These are phyloP conservation scores for Leucoma salicis DNA, from an alignment of 2,888 invertebrate species.

Conservation along the genomic window DNA sequence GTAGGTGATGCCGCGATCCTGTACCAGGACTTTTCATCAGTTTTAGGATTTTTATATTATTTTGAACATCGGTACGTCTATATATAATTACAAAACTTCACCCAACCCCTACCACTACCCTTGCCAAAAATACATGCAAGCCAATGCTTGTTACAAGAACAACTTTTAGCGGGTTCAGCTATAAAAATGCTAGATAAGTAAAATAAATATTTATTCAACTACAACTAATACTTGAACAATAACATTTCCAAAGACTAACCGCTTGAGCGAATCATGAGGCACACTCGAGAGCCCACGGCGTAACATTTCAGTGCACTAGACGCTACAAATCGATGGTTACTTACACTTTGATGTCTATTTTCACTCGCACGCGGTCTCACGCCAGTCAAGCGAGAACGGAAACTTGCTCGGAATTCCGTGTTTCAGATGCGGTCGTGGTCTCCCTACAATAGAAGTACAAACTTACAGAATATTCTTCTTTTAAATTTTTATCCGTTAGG, in stretches of 20 bases:
- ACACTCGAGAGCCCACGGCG: slow-evolving; percentile 5
- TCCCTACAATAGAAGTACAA: neutral
- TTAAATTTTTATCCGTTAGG: neutral
- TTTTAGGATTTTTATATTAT: too few relatives aligned
- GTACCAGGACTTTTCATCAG: too few relatives aligned
- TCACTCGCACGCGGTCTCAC: slow-evolving; percentile 5
- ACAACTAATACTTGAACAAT: slow-evolving; percentile 1
- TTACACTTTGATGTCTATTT: slow-evolving; percentile 30
- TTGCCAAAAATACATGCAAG: too few relatives aligned
- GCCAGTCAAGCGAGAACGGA: slow-evolving; percentile 13
- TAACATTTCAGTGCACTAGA: slow-evolving; percentile 21
- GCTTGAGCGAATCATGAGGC: slow-evolving; percentile 1
- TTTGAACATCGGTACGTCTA: too few relatives aligned
- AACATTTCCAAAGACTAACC: neutral
- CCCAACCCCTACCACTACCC: too few relatives aligned
- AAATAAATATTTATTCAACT: neutral
- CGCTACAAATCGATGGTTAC: slow-evolving; percentile 23
- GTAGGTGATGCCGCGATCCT: too few relatives aligned
- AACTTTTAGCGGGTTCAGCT: too few relatives aligned
- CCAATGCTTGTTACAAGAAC: too few relatives aligned
- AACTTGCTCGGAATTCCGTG: neutral
- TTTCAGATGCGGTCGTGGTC: neutral
- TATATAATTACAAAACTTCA: too few relatives aligned
- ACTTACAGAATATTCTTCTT: neutral
- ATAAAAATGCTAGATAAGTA: neutral